Evolutionary conservation across 2,888 invertebrate species (phyloP).

Genomic region (Rhagonycha fulva): DNA sequence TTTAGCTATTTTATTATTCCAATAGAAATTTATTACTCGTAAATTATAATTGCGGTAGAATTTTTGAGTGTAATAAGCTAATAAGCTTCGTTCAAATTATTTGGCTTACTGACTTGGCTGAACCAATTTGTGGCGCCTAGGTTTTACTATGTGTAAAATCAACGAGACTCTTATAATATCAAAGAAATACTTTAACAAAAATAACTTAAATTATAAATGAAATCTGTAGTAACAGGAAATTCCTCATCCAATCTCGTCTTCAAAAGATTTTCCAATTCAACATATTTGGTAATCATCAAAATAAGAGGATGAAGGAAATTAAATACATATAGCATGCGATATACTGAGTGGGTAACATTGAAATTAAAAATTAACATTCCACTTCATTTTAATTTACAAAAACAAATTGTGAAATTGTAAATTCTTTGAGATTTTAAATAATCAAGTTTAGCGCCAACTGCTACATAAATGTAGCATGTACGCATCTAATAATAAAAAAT

Average conservation of each 20-base stretch:
- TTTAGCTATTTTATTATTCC: not conserved
- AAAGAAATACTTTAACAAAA: not conserved
- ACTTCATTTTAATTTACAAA: not conserved
- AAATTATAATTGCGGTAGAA: not conserved
- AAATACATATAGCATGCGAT: not conserved
- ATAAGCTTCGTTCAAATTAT: not conserved
- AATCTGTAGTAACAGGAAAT: too few species aligned
- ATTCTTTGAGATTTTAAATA: not conserved
- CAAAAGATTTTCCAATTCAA: too few species aligned
- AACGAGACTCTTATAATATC: not conserved
- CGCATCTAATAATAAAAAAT: constrained; percentile 8
- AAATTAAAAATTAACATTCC: not conserved
- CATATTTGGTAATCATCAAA: not conserved
- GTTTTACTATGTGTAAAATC: not conserved
- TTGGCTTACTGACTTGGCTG: not conserved
- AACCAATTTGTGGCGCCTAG: not conserved
- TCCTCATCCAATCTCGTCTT: too few species aligned
- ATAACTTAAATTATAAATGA: not conserved
- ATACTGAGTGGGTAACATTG: not conserved
- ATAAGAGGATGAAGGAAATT: not conserved
- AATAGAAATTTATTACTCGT: not conserved
- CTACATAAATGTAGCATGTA: not conserved
- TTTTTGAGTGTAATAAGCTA: not conserved
- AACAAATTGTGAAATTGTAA: not conserved
- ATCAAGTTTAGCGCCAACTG: not conserved